These are phyloP conservation scores for Takifugu flavidus DNA, from an alignment of 2,113 vertebrate genomes.

Conservation along the genomic window DNA sequence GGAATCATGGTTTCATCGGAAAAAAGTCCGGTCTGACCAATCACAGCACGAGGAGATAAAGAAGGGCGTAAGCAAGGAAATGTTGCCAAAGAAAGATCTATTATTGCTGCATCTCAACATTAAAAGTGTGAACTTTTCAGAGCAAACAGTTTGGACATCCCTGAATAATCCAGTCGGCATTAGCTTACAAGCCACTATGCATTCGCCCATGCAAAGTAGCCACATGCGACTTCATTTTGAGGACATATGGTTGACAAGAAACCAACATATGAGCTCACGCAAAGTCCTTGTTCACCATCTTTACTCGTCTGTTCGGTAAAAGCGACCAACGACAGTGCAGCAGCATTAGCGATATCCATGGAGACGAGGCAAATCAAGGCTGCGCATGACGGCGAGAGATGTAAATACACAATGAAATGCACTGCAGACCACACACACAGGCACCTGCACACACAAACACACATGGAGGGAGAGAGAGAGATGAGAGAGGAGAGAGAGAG, in stretches of 20 bases:
- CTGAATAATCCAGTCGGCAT: not conserved
- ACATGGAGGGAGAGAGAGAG: not conserved
- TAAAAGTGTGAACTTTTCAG: not conserved
- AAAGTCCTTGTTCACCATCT: slow-evolving; percentile 3
- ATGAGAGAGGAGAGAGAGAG: too few species aligned
- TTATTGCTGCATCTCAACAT: not conserved
- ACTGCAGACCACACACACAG: not conserved
- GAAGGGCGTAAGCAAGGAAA: too few species aligned
- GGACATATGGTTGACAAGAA: not conserved
- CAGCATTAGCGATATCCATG: slow-evolving; percentile 42
- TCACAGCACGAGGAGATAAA: too few species aligned
- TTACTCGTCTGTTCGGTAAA: not conserved
- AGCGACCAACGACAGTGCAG: slow-evolving; percentile 13
- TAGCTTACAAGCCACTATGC: not conserved
- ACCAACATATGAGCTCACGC: not conserved
- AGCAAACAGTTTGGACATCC: not conserved
- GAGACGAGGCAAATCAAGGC: slow-evolving; percentile 42
- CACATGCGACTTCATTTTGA: not conserved
- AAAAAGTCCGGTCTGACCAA: too few species aligned
- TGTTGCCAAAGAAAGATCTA: too few species aligned
- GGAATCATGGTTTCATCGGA: not conserved
- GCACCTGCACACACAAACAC: slow-evolving; percentile 13
- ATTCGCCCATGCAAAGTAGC: slow-evolving; percentile 6
- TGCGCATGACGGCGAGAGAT: slow-evolving; percentile 12
- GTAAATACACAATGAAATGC: slow-evolving; percentile 28